Conservation (phyloP, 2,113 vertebrate genomes). For the Nycticorax nycticorax region DNA sequence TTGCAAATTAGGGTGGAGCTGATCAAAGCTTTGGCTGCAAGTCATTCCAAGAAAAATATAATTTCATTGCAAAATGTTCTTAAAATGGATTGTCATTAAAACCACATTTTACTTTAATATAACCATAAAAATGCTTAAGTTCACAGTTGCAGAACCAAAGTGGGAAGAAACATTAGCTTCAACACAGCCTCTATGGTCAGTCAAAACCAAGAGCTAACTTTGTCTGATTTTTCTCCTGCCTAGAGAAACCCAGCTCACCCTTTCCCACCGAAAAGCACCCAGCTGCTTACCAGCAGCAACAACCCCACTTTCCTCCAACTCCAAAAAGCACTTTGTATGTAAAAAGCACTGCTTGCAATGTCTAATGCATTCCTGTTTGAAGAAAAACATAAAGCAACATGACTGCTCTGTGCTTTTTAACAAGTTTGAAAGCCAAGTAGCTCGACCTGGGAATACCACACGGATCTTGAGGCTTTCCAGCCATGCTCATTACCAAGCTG, state of each 20-base stretch:
- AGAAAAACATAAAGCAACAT: not conserved
- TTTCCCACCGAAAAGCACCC: not conserved
- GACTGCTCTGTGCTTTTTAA: not conserved
- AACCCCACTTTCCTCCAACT: not conserved
- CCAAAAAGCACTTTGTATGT: not conserved
- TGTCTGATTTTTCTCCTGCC: rapidly evolving
- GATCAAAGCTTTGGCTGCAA: not conserved
- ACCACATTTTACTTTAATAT: not conserved
- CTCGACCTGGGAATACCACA: not conserved
- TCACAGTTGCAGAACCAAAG: not conserved
- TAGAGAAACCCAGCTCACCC: not conserved
- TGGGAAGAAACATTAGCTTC: not conserved
- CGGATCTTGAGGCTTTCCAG: not conserved
- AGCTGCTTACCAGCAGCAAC: not conserved
- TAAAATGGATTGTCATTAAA: not conserved
- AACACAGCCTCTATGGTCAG: not conserved
- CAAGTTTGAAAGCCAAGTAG: not conserved
- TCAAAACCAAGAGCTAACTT: rapidly evolving
- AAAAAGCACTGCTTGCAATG: not conserved
- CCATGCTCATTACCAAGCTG: not conserved
- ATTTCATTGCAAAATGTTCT: not conserved
- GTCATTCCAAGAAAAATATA: not conserved
- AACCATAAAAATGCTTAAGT: not conserved
- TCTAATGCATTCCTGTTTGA: rapidly evolving
- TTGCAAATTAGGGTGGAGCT: not conserved